Evolutionary conservation across 2,888 invertebrate genomes (phyloP).

Genomic region (Allolobophora icterica): DNA sequence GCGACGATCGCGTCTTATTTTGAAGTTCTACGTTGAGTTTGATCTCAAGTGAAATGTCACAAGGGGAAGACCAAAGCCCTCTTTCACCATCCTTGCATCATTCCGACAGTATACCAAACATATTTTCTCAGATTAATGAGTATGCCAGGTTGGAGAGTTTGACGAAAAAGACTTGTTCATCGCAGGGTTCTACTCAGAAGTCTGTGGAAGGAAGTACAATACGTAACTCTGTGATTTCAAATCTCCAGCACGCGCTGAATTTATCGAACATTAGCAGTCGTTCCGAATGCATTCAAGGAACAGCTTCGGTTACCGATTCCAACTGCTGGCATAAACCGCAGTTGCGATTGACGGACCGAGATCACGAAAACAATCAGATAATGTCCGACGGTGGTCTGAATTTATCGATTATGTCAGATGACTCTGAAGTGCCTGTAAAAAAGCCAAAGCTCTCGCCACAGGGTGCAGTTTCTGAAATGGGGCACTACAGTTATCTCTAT

Average conservation of each 20-base stretch:
- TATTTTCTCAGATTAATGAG: conserved; percentile 19
- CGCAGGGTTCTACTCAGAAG: neutral
- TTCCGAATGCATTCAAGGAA: neutral
- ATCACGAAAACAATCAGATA: conserved; percentile 26
- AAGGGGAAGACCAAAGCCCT: neutral
- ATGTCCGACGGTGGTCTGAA: conserved; percentile 13
- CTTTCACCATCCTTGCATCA: conserved; percentile 23
- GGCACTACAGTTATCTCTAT: conserved; percentile 55
- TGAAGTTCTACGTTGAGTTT: neutral
- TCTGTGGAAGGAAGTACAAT: neutral
- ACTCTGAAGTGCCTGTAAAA: neutral
- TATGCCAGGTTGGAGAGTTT: neutral
- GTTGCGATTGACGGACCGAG: neutral
- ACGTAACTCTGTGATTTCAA: conserved; percentile 6
- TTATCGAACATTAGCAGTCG: conserved; percentile 18
- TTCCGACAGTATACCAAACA: conserved; percentile 19
- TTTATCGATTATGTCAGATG: neutral
- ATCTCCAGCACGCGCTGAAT: neutral
- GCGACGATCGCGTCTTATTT: neutral
- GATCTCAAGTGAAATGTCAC: conserved; percentile 28
- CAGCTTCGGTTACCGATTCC: neutral
- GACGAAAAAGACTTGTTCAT: neutral
- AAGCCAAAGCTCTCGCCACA: neutral
- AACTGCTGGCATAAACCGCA: conserved; percentile 11
- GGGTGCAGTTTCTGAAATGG: conserved; percentile 51